Conservation (phyloP, 2,888 invertebrate genomes). For the Volucella inanis region DNA sequence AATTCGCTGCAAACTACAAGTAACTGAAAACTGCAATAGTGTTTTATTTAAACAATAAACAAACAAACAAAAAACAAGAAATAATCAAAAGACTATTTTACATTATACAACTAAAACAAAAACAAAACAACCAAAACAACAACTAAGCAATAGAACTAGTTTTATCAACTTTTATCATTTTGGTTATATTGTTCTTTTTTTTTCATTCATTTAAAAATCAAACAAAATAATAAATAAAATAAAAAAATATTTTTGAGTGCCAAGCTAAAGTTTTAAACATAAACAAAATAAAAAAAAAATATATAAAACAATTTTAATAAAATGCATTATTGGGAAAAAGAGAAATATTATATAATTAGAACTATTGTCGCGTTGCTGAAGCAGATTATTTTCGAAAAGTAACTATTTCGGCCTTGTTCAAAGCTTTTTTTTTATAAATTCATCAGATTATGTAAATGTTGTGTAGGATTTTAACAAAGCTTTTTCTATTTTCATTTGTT, state of each 20-base stretch:
- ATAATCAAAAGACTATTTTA: slow-evolving; percentile 66
- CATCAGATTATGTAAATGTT: neutral
- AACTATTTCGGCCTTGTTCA: slow-evolving; percentile 13
- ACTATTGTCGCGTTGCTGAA: slow-evolving; percentile 65
- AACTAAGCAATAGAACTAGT: slow-evolving; percentile 62
- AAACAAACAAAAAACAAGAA: neutral
- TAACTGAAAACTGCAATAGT: slow-evolving; percentile 74
- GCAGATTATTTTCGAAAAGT: slow-evolving; percentile 58
- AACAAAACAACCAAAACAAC: slow-evolving; percentile 35
- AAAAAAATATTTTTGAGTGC: slow-evolving; percentile 80
- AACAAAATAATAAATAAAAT: slow-evolving; percentile 27
- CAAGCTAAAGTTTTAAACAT: slow-evolving; percentile 79
- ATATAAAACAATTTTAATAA: slow-evolving; percentile 15
- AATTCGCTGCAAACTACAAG: slow-evolving; percentile 72
- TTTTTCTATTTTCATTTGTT: too few relatives aligned
- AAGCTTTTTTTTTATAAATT: neutral
- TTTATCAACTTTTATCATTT: slow-evolving; percentile 53
- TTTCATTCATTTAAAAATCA: slow-evolving; percentile 23
- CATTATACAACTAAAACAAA: slow-evolving; percentile 59
- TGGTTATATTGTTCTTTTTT: slow-evolving; percentile 47
- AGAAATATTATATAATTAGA: slow-evolving; percentile 25
- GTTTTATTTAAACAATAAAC: slow-evolving; percentile 44
- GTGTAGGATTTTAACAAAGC: neutral
- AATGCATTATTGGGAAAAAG: slow-evolving; percentile 51
- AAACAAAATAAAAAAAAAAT: slow-evolving; percentile 16